These are phyloP conservation scores for Chaenocephalus aceratus DNA, from an alignment of 2,113 vertebrate genomes.

Conservation along the genomic window DNA sequence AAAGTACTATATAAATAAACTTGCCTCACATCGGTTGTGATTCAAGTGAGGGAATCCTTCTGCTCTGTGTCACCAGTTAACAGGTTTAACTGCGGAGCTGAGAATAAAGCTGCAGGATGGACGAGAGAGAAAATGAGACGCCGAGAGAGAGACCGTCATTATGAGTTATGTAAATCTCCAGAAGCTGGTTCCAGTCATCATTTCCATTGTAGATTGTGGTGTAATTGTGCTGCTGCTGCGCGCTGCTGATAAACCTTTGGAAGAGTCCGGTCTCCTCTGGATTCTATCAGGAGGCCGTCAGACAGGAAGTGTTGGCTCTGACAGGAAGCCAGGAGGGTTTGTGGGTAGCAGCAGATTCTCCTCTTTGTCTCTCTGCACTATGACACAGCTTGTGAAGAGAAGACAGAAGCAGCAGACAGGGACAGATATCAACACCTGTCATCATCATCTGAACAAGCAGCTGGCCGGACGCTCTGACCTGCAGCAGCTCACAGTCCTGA, in stretches of 20 bases:
- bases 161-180: constrained; percentile 44
- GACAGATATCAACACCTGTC: constrained; percentile 54
- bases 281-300: constrained; percentile 69
- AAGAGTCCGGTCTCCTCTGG: constrained; percentile 67
- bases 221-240: constrained; percentile 75
- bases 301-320: constrained; percentile 45
- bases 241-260: constrained; percentile 75
- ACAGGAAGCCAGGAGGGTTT: constrained; percentile 15
- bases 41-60: constrained; percentile 43
- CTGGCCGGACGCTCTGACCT: constrained; percentile 45
- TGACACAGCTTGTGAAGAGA: constrained; percentile 13
- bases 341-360: constrained; percentile 1
- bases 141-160: constrained; percentile 10
- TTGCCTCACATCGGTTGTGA: not conserved
- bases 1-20: no score
- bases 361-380: constrained; percentile 19
- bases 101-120: constrained; percentile 43
- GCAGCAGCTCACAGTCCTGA: constrained; percentile 30
- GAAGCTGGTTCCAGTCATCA: constrained; percentile 53
- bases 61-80: constrained; percentile 33
- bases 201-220: constrained; percentile 64
- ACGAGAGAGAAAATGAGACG: not conserved
- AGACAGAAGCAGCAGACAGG: constrained; percentile 45
- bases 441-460: constrained; percentile 21
- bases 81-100: constrained; percentile 53